These are phyloP conservation scores for Girardinichthys multiradiatus DNA, from an alignment of 2,113 vertebrate genomes.

Conservation along the genomic window DNA sequence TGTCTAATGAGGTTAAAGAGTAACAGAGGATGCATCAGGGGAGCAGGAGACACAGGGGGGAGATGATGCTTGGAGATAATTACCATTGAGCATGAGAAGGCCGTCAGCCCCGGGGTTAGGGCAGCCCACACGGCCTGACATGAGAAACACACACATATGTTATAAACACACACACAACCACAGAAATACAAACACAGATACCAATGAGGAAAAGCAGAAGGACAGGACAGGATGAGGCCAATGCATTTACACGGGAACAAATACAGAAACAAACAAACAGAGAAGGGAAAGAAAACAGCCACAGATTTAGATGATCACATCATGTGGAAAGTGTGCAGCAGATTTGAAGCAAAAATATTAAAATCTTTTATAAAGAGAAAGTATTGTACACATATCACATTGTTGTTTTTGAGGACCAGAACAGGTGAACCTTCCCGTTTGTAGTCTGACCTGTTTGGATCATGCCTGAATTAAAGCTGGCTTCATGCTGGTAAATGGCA, in stretches of 20 bases:
- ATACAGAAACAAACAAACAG: constrained; percentile 19
- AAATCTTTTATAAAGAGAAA: neutral
- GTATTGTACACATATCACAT: neutral
- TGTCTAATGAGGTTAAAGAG: constrained; percentile 9
- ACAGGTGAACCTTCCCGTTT: neutral
- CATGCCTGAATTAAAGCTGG: neutral
- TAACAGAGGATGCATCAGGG: constrained; percentile 26
- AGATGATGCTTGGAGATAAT: constrained; percentile 73
- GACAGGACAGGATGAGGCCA: constrained; percentile 54
- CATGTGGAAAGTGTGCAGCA: neutral
- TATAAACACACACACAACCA: constrained; percentile 48
- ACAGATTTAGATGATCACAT: too few species aligned
- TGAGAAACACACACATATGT: constrained; percentile 60
- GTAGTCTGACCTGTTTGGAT: too few species aligned
- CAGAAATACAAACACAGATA: constrained; percentile 38
- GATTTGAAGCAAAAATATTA: neutral
- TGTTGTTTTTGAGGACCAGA: neutral
- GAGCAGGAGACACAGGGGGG: constrained; percentile 34
- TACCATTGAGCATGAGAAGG: constrained; percentile 99
- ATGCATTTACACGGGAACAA: constrained; percentile 5
- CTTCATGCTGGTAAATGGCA: neutral
- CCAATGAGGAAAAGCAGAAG: constrained; percentile 58
- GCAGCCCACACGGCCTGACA: constrained; percentile 93
- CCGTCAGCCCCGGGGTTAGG: constrained; percentile 94
- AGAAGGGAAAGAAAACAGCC: neutral